phyloP scores from a whole-genome alignment of 1,140 invertebrate species.

The Adelges cooleyi region DNA sequence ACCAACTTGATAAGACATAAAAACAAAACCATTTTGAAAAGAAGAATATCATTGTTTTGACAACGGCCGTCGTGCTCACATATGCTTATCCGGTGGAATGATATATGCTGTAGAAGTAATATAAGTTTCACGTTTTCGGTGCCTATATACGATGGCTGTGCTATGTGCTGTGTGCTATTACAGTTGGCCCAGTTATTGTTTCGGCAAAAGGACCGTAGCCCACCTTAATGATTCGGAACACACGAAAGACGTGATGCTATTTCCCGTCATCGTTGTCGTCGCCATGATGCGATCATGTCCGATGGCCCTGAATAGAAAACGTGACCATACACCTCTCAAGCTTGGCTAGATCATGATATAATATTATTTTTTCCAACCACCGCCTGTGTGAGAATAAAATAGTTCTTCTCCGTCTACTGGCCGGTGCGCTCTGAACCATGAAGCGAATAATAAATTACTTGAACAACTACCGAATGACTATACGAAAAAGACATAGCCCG shows the following conservation, averaged over 20 bases:
- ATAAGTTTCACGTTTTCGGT: too few species aligned
- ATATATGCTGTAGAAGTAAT: too few species aligned
- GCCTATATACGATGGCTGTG: too few species aligned
- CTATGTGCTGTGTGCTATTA: too few species aligned
- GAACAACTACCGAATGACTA: not conserved
- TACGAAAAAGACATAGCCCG: not conserved
- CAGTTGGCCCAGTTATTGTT: not conserved
- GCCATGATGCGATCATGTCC: not conserved
- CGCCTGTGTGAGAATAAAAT: not conserved
- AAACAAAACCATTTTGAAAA: too few species aligned
- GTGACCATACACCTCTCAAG: not conserved
- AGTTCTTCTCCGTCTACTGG: too few species aligned
- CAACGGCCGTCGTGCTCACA: too few species aligned
- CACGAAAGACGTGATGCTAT: constrained; percentile 28
- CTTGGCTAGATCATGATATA: too few species aligned
- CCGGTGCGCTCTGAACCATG: constrained; percentile 14
- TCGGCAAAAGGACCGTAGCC: not conserved
- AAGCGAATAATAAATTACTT: not conserved
- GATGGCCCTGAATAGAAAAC: not conserved
- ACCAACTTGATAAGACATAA: too few species aligned
- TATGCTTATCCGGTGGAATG: too few species aligned
- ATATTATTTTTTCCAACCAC: not conserved
- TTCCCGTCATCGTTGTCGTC: not conserved
- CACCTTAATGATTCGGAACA: constrained; percentile 5
- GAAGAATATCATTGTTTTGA: too few species aligned